A percentile compares a stretch with the other conserved stretches of the same genome.
phyloP scores from a whole-genome alignment of 2,113 vertebrate species.

The Trichomycterus rosablanca region DNA sequence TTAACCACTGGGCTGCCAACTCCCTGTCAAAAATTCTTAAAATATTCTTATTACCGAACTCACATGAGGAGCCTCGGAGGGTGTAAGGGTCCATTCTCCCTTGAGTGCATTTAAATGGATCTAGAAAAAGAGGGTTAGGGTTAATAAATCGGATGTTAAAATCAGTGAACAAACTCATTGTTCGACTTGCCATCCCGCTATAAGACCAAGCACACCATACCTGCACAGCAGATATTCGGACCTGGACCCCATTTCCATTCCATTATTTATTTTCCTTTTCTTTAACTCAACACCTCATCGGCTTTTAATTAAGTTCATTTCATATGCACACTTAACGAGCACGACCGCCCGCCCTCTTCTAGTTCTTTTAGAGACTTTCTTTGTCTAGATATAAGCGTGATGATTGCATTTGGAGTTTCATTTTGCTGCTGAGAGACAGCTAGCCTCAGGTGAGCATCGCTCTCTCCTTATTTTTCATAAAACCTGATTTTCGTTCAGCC shows the following conservation, averaged over 20 bases:
- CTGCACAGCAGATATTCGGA: background rate
- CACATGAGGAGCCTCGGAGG: too few species aligned
- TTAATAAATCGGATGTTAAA: background rate
- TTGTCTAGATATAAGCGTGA: constrained; percentile 30
- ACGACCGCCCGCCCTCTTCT: background rate
- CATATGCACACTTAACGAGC: background rate
- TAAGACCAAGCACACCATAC: background rate
- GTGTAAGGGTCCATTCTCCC: background rate
- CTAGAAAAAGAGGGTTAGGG: background rate
- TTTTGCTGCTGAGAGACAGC: constrained; percentile 13
- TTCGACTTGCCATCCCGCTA: too few species aligned
- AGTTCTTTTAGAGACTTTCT: constrained; percentile 1
- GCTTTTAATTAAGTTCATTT: constrained; percentile 13
- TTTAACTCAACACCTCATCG: too few species aligned
- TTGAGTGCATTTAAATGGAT: background rate
- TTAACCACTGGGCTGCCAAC: too few species aligned
- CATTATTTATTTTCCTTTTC: background rate
- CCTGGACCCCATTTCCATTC: background rate
- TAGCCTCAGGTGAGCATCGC: constrained; percentile 29
- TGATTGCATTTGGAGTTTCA: constrained; percentile 20
- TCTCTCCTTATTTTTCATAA: constrained; percentile 37
- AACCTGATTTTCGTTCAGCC: constrained; percentile 23
- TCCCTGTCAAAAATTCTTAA: too few species aligned
- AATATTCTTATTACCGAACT: too few species aligned
- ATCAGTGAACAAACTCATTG: background rate